Conservation (phyloP, 2,113 vertebrate species). For the Fregetta grallaria region DNA sequence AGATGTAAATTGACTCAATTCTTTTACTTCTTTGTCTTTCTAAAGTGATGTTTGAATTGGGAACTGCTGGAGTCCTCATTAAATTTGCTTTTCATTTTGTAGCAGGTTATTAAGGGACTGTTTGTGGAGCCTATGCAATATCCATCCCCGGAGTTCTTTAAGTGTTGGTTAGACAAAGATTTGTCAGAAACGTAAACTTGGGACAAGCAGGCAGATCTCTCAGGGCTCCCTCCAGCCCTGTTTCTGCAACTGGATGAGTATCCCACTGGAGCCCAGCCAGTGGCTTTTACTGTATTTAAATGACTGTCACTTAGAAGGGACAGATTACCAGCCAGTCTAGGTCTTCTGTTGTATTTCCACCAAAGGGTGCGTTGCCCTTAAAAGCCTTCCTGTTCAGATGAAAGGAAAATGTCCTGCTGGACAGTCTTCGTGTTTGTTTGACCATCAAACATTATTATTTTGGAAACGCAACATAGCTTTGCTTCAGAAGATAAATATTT, state of each 20-base stretch:
- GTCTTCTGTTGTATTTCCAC: neutral
- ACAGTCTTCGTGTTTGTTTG: neutral
- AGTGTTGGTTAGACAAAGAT: neutral
- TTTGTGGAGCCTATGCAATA: slow-evolving; percentile 3
- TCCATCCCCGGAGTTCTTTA: neutral
- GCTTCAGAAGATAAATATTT: neutral
- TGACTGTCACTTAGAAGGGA: neutral
- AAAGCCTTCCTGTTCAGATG: neutral
- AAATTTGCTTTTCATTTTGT: slow-evolving; percentile 13
- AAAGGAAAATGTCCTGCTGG: neutral
- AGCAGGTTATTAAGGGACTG: neutral
- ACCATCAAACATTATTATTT: neutral
- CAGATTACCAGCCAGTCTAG: neutral
- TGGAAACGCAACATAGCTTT: neutral
- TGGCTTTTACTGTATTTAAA: accelerated
- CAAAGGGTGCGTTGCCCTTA: neutral
- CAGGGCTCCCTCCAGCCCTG: neutral
- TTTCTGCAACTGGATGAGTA: neutral
- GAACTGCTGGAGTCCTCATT: slow-evolving; percentile 31
- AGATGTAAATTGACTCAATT: slow-evolving; percentile 17
- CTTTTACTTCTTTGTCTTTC: slow-evolving; percentile 7
- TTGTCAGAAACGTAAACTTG: neutral
- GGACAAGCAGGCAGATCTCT: neutral
- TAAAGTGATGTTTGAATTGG: slow-evolving; percentile 23
- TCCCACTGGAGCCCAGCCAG: neutral